Evolutionary conservation across 2,888 invertebrate genomes (phyloP), one percentile per base, ranked within the genome.

Genomic region (Malacosoma neustria): DNA sequence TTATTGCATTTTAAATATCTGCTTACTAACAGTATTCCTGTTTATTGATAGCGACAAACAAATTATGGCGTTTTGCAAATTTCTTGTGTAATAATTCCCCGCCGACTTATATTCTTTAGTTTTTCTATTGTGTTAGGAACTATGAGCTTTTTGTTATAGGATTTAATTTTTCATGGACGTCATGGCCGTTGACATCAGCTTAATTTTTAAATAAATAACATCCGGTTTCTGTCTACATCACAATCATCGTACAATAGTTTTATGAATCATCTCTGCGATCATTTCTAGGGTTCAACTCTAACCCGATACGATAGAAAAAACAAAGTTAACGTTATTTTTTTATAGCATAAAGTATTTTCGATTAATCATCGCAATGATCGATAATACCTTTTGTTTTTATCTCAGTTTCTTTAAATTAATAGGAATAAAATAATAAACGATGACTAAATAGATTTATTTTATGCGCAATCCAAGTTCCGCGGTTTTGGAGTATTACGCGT

Each of bases 171-270:
- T 55, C 38, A 56, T 54, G 61, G 63, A 61, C 75, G 74, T 73
- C 74, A 79, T 68, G 51, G 45, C 22, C 57, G 73, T 80, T 81
- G 80, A 77, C 76, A 80, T 81, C 80, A 79, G 74, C 77, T 57
- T 53, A 54, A 46, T 46, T 54, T 57, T 60, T 62, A 61, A 59
- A 48, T 61, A 57, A 53, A 54, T 50, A 57, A 70, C 63, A 79
- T 80, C 80, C 80, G 80, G 76, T 59, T 65, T 59, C 39, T 48
- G 36, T 49, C 51, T 52, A 46, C 51, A 46, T 42, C 52, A 60
- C 63, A 54, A 59, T 59, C 51, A 57, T 59, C 56, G 54, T 48
- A 51, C 52, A 50, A 50, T 57, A 50, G 45, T 45, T 41, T 41
- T 40, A 49, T 67, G 69, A 69, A 57, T 69, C 69, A 68, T 61